Evolutionary conservation across 1,140 invertebrate species (phyloP), one percentile per base, ranked within the genome.

Genomic region (Trichonephila inaurata): DNA sequence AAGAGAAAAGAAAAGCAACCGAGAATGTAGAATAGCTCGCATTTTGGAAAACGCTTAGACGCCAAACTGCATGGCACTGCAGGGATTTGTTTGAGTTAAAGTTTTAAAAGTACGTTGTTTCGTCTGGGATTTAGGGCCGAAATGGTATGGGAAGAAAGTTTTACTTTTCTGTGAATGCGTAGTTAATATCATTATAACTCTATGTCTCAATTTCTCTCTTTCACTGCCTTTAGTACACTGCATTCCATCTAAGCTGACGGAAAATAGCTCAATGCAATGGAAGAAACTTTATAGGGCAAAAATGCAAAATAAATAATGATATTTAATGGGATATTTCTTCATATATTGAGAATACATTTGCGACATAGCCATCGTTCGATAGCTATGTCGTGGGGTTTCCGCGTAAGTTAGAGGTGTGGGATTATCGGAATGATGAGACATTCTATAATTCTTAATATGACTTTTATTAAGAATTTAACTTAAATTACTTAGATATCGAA

Each of bases 81-180:
- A 19, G 85, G 85, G 85, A 87, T 87, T 87, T 87, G 85, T 64
- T 64, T 62, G 61, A 87, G 85, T 64, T 87, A 87, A 10, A 28
- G 85, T 87, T 87, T 87, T 64, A 64, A 87, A 87, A 87, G 61
- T 87, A 87, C 28, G 64, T 87, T 87, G 33, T 33, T 64, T 19
- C 60, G 28, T 33, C n/a, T 87, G 85, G 85, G 28, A 87, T 64
- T 87, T 87, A 19, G 85, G 28, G 61, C 21, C 58, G 44, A 51
- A 19, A 21, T 24, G 44, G 40, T 40, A 77, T 40, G 33, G 33
- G 33, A 77, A 77, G 72, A 77, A 18, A 40, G 33, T 33, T 77
- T 77, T 77, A 33, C 5, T 77, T 40, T 40, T 77, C 28, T 14
- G 24, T 40, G 24, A 18, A 14, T 5, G 72, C 24, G 40, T 77